Evolutionary conservation across 2,888 invertebrate species (phyloP), one percentile per base, ranked within the genome.

Genomic region (Tethea ocularis): DNA sequence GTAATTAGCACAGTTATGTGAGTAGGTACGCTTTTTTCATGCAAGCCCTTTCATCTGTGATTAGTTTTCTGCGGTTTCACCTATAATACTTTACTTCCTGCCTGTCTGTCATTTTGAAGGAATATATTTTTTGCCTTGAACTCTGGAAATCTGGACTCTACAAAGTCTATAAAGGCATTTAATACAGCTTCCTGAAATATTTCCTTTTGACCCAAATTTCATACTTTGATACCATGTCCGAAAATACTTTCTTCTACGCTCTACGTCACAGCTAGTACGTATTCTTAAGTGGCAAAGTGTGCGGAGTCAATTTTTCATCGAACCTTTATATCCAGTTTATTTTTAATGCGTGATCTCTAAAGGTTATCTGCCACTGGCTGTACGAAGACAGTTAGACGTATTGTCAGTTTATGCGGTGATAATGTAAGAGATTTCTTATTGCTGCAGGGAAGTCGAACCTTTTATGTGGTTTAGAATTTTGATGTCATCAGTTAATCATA

Each of bases 301-400:
- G 62, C 56, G 53, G 53, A 59, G 60, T 67, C 60, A 57, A 72
- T 68, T 68, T 66, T 68, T 69, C 68, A 71, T 66, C 64, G 58
- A 55, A 59, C 59, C 60, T 60, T 55, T 59, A 52, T 59, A 57
- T 57, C 11, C 23, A 26, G 17, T 53, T 53, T 53, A 29, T 53
- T 57, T n/a, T 66, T 63, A 65, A 66, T 64, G 62, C 57, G 29
- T 58, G 52, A 59, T 55, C 52, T 52, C 56, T 60, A 57, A 11
- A 56, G 53, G 53, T 64, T 67, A 65, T 64, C 67, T 57, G 59
- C 65, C 52, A 57, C 62, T 51, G 59, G 59, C 55, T 54, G 26
- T 55, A 51, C 29, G 61, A 26, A 26, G 26, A 26, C 24, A 53
- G 17, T n/a, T 52, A 52, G 63, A 63, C 52, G 53, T 62, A 66